Percentiles rank a stretch among this genome's conserved stretches.
These are phyloP conservation scores for Schizopygopsis pylzovi DNA, from an alignment of 2,797 vertebrate species.

Conservation along the genomic window DNA sequence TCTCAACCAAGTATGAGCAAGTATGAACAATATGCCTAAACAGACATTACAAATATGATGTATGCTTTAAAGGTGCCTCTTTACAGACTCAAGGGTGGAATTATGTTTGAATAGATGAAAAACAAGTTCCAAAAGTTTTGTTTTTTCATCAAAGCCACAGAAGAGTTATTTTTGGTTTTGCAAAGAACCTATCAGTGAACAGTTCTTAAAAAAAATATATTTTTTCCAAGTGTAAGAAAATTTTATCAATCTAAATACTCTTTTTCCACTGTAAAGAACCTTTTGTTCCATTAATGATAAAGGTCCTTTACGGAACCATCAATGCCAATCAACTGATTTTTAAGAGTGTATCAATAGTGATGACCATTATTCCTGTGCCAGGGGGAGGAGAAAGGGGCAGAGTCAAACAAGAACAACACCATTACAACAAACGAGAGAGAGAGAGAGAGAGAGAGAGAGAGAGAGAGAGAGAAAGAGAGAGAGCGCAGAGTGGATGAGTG, in stretches of 20 bases:
- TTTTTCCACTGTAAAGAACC: no score
- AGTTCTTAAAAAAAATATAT: no score
- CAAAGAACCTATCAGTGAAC: background rate
- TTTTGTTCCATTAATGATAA: background rate
- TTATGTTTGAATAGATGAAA: background rate
- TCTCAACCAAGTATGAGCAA: background rate
- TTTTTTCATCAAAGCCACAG: background rate
- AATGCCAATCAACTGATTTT: background rate
- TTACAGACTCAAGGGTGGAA: background rate
- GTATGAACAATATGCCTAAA: background rate
- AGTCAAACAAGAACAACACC: background rate
- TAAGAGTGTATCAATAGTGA: background rate
- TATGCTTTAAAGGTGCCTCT: background rate
- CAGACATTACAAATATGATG: background rate
- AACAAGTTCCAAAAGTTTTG: background rate
- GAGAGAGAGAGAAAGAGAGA: background rate
- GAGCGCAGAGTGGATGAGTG: background rate
- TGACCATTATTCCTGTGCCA: slow-evolving; percentile 1
- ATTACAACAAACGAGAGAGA: slow-evolving; percentile 33
- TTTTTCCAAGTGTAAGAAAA: background rate
- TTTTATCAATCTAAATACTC: background rate
- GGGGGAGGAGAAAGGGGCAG: slow-evolving; percentile 30
- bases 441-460: slow-evolving; percentile 12
- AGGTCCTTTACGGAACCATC: background rate
- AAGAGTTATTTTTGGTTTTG: background rate